A percentile compares a stretch with the other conserved stretches of the same genome.
Conservation (phyloP, 2,113 vertebrate species). For the Pluvialis apricaria region DNA sequence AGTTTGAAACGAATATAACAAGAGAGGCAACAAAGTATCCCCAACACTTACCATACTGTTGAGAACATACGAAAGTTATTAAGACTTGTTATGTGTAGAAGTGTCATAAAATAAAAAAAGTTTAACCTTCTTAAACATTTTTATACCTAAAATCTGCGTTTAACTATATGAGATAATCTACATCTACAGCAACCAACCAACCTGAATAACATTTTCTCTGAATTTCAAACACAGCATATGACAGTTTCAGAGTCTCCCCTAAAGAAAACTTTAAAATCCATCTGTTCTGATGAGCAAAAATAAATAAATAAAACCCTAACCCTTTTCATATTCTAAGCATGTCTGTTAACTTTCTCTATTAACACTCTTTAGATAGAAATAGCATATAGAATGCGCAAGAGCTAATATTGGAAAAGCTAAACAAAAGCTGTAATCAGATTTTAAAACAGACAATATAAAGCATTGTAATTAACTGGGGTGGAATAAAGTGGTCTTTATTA, state of each 20-base stretch:
- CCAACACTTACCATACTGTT: neutral
- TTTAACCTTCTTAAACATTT: neutral
- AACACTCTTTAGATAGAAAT: slow-evolving; percentile 37
- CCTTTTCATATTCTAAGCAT: slow-evolving; percentile 38
- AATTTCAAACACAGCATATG: neutral
- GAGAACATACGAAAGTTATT: neutral
- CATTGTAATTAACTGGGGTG: slow-evolving; percentile 46
- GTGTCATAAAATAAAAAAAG: neutral
- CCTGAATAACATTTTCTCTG: neutral
- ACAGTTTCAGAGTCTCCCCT: neutral
- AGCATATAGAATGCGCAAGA: neutral
- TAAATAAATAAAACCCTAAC: neutral
- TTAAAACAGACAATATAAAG: slow-evolving; percentile 55
- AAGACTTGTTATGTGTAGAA: neutral
- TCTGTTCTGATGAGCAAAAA: slow-evolving; percentile 15
- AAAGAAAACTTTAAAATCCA: slow-evolving; percentile 13
- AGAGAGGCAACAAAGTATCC: neutral
- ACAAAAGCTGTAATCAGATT: slow-evolving; percentile 64
- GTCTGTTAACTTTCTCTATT: slow-evolving; percentile 38
- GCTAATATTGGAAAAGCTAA: slow-evolving; percentile 47
- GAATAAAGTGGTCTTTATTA: slow-evolving; percentile 61
- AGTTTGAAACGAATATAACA: neutral
- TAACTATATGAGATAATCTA: neutral
- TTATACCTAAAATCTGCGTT: neutral
- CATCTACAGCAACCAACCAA: neutral